Evolutionary conservation across 1,140 invertebrate species (phyloP), one percentile per base, ranked within the genome.

Genomic region (Drosophila ercepeae): DNA sequence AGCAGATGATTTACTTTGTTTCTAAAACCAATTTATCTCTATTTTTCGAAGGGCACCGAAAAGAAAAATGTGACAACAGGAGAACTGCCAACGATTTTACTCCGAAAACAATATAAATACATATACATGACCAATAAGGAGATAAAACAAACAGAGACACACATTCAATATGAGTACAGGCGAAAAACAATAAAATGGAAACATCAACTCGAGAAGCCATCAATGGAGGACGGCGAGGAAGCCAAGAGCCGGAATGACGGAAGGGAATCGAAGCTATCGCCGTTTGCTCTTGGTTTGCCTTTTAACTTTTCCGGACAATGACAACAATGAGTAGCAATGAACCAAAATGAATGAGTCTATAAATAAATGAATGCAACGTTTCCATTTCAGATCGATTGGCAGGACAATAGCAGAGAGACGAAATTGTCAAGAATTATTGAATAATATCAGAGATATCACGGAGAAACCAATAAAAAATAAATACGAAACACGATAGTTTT

Each of bases 151-250:
- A 32, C 70, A 60, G 13, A 52, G 44, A 49, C 27, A 53, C 39
- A 54, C 25, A 57, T 23, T 64, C 60, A 64, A 61, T 64, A 39
- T 41, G 57, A 29, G 57, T 29, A 46, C 18, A 48, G 14, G 72
- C 45, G 34, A 55, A 74, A 67, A 74, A 74, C 54, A 74, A 65
- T 74, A 74, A 74, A 74, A 74, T 48, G 59, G 39, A 74, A 74
- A 65, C 71, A 74, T 74, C 70, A 74, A 74, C 70, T 74, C 41
- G 52, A 74, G 52, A 74, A 74, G 70, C 67, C 69, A 64, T 73
- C 70, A 52, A 52, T 73, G 41, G 48, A 32, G 55, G 34, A 70
- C 21, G 46, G 39, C 19, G 18, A 7, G 32, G 29, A 11, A 45
- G 60, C 11, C 2, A 50, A n/a, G n/a, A n/a, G n/a, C n/a, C n/a